Base-by-base conservation (phyloP, 2,113 vertebrate species). In the Pteronura brasiliensis region DNA sequence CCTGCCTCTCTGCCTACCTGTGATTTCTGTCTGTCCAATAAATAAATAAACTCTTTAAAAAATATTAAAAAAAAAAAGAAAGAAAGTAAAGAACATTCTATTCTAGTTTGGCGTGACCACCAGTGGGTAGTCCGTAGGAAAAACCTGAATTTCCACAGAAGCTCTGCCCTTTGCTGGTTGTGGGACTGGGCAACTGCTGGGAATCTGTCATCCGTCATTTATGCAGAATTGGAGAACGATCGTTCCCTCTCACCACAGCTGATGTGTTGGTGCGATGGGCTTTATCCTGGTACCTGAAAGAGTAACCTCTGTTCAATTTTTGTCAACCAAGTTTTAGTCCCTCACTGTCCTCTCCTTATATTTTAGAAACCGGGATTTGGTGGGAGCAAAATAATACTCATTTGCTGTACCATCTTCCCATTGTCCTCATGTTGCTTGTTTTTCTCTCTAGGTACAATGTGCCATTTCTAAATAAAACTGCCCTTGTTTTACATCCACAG, bases 211-310 rank as follows among this genome's bases (percentile, higher is more conserved):
- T 6, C 36, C 12, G 3, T 23, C 23, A 25, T 59, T 25, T 49
- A 8, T 23, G 12, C 31, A 25, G 39, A 44, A 23, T 3, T 15
- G 7, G 34, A 87, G 5, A n/a, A 6, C 2, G 20, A 7, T 14
- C 9, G 25, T 21, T 27, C 6, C 13, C 7, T 47, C 5, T 81
- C 31, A 0, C 1, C 31, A 0, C 1, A 15, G 0, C 2, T 1
- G 14, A 17, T n/a, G 39, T 6, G 8, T 17, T 6, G 12, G 36
- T 17, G 5, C 20, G 25, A 44, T 20, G 65, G 39, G 6, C 27
- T 6, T 81, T 4, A 5, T 4, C 17, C 49, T 0, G 27, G 29
- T 18, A n/a, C 3, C 63, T 18, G 42, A 3, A 42, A 80, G 3
- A 12, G 1, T 1, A 1, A 4, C 55, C 31, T 9, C 14, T 14